phyloP scores from a whole-genome alignment of 2,888 invertebrate species.

The Pomacea canaliculata region DNA sequence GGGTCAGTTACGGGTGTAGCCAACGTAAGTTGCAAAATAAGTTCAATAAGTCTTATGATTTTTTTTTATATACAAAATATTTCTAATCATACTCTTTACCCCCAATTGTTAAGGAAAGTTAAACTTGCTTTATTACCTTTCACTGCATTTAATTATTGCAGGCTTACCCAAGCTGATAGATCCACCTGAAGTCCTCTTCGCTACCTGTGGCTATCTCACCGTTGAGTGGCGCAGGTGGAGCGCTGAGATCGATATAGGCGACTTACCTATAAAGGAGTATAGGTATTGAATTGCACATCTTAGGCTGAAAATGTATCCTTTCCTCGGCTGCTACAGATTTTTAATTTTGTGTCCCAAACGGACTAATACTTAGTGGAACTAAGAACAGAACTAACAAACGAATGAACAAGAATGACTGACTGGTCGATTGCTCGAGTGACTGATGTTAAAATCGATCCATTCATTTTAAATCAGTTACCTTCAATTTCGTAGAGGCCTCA shows the following conservation, averaged over 20 bases:
- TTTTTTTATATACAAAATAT: no score
- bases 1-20: constrained; percentile 62
- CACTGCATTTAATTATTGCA: constrained; percentile 21
- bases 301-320: background rate
- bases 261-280: constrained; percentile 41
- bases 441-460: no score
- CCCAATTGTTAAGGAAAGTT: no score
- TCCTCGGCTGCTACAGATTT: background rate
- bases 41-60: no score
- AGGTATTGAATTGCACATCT: constrained; percentile 17
- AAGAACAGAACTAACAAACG: no score
- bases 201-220: constrained; percentile 46
- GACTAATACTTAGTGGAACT: no score
- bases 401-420: no score
- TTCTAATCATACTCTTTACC: no score
- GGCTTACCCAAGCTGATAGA: constrained; percentile 47
- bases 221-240: constrained; percentile 59
- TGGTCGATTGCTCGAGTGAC: no score
- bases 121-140: background rate
- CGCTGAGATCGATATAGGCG: constrained; percentile 54
- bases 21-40: constrained; percentile 46
- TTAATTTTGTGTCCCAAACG: no score
- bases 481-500: no score
- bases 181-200: constrained; percentile 45
- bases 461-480: no score